Conservation (phyloP, 37 sponge, comb jelly and placozoan genomes). For the Dysidea cf. avara region DNA sequence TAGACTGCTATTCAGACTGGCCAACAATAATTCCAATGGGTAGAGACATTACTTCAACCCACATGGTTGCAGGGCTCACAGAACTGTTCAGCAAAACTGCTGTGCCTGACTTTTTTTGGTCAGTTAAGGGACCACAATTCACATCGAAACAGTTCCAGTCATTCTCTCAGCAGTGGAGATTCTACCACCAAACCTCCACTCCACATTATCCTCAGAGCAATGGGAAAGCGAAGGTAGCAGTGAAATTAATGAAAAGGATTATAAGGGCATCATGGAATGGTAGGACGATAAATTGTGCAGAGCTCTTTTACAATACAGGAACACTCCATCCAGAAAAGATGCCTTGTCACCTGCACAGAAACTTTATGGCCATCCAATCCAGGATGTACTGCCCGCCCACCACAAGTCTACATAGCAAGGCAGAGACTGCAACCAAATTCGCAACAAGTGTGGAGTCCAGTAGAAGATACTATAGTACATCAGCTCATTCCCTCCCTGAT, state of each 20-base stretch:
- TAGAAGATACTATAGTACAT: not conserved
- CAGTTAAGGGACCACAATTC: not conserved
- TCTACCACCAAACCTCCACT: no score
- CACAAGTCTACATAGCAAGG: not conserved
- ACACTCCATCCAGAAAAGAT: not conserved
- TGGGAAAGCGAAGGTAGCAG: not conserved
- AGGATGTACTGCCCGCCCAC: not conserved
- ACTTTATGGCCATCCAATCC: not conserved
- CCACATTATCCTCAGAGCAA: not conserved
- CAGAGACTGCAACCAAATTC: not conserved
- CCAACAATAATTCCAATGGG: no score
- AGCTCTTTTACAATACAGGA: not conserved
- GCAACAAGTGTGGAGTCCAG: no score
- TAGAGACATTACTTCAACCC: no score
- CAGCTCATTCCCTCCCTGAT: not conserved
- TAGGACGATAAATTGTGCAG: not conserved
- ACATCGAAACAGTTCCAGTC: not conserved
- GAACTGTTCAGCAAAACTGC: not conserved
- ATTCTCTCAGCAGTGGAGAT: no score
- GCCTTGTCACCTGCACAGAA: not conserved
- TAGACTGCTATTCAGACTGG: no score
- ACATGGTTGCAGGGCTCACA: not conserved
- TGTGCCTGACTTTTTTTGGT: no score
- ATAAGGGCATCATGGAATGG: constrained; percentile 1
- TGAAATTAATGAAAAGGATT: not conserved